Evolutionary conservation across 2,113 vertebrate genomes (phyloP), one percentile per base, ranked within the genome.

Genomic region (Neogale vison): DNA sequence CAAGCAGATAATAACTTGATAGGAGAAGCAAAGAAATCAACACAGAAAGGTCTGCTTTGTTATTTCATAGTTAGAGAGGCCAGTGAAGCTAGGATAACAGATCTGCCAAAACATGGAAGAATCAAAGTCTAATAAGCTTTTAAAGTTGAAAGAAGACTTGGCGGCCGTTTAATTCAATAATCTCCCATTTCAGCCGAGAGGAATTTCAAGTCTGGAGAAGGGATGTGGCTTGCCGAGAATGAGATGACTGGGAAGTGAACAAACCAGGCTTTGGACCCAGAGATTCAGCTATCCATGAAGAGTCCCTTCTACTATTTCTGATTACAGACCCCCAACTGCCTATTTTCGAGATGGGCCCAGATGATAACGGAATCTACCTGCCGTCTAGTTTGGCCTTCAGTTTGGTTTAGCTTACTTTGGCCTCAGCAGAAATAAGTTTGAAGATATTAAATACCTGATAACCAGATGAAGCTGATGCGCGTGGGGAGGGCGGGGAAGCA

Each of bases 51-150:
- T 52, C n/a, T 42, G 52, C 36, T 91, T 71, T 88, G n/a, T 74
- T 86, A 59, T 47, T 97, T 87, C 36, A 50, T 3, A 50, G 85
- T 65, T 20, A 93, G 47, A 86, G 47, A 50, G 4, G 79, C 55
- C 61, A 81, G 17, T 57, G 31, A 55, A 31, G 20, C 69, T 18
- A 50, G 1, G 23, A n/a, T 18, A 31, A n/a, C 50, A 95, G 17
- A 17, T 76, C 45, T 91, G 82, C 59, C 74, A 13, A 71, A 96
- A 77, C 85, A 59, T 31, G 93, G 34, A 90, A 95, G 79, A 96
- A 87, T 57, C 57, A 45, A 88, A 88, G 24, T 57, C 52, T 84
- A 84, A 85, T 45, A 87, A 74, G 47, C 67, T 63, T 95, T 91
- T 82, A 77, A 89, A 69, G 65, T 34, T 59, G 42, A 94, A 90